Evolutionary conservation across 2,888 invertebrate species (phyloP).

Genomic region (Bombylius major): DNA sequence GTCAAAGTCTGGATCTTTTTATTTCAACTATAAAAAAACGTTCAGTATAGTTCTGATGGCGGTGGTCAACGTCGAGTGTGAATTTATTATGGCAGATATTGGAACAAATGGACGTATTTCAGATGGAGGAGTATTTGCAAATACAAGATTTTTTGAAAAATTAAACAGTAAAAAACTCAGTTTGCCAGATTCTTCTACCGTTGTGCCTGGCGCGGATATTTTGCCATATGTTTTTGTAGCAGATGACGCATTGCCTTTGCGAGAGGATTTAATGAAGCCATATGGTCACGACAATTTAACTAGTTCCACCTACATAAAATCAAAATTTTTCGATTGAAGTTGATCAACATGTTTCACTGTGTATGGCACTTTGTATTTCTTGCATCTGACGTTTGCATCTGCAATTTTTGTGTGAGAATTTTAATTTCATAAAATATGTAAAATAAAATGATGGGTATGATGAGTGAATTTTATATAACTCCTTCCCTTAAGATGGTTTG

Average conservation of each 20-base stretch:
- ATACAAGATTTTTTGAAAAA: constrained; percentile 5
- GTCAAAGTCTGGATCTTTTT: constrained; percentile 6
- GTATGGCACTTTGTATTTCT: too few relatives aligned
- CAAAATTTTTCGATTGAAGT: too few relatives aligned
- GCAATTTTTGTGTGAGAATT: too few relatives aligned
- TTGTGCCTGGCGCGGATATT: constrained; percentile 3
- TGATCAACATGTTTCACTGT: too few relatives aligned
- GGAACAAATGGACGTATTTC: constrained; percentile 12
- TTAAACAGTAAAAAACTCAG: constrained; percentile 4
- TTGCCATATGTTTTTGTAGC: constrained; percentile 10
- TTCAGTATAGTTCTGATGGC: constrained; percentile 12
- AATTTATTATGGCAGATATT: constrained; percentile 6
- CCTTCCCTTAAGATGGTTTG: too few relatives aligned
- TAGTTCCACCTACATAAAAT: too few relatives aligned
- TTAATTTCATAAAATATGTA: too few relatives aligned
- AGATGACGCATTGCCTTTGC: constrained; percentile 10
- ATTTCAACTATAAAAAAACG: constrained; percentile 12
- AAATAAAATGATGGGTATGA: too few relatives aligned
- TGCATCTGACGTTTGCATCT: too few relatives aligned
- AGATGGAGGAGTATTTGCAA: constrained; percentile 10
- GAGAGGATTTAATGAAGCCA: constrained; percentile 9
- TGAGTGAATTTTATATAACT: too few relatives aligned
- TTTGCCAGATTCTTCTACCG: constrained; percentile 6
- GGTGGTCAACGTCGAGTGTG: constrained; percentile 10
- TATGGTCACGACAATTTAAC: too few relatives aligned